Evolutionary conservation across 2,797 vertebrate genomes (phyloP).

Genomic region (Peromyscus nudipes): DNA sequence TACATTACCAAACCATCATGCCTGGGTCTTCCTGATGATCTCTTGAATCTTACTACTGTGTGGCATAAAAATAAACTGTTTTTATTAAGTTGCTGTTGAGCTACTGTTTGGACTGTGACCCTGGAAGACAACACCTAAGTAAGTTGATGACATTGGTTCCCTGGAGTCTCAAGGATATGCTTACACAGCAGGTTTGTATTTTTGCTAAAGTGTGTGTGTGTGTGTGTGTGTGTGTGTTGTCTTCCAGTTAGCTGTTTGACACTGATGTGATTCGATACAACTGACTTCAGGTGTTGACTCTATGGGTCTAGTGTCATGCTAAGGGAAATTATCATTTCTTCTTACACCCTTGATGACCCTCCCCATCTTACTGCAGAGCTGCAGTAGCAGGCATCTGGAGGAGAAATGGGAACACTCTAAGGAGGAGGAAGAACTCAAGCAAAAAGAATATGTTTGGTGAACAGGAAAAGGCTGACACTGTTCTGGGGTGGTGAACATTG

Average conservation of each 20-base stretch:
- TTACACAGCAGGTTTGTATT: background rate
- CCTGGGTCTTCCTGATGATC: background rate
- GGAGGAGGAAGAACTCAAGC: background rate
- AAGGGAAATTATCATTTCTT: background rate
- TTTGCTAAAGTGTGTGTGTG: background rate
- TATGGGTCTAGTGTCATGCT: background rate
- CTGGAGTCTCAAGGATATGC: background rate
- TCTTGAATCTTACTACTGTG: background rate
- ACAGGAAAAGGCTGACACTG: too few species aligned
- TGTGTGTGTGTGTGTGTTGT: background rate
- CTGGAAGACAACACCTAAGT: background rate
- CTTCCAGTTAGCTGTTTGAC: background rate
- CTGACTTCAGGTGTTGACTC: background rate
- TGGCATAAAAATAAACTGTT: background rate
- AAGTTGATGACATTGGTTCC: background rate
- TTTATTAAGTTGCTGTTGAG: background rate
- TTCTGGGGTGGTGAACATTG: fast-evolving
- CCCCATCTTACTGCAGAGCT: background rate
- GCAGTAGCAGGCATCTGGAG: background rate
- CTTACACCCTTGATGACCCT: background rate
- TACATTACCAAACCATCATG: background rate
- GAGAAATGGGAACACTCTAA: background rate
- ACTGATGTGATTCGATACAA: background rate
- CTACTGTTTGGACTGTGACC: background rate
- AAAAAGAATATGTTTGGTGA: background rate